Evolutionary conservation across 2,113 vertebrate genomes (phyloP).

Genomic region (Neodon shergylaensis): DNA sequence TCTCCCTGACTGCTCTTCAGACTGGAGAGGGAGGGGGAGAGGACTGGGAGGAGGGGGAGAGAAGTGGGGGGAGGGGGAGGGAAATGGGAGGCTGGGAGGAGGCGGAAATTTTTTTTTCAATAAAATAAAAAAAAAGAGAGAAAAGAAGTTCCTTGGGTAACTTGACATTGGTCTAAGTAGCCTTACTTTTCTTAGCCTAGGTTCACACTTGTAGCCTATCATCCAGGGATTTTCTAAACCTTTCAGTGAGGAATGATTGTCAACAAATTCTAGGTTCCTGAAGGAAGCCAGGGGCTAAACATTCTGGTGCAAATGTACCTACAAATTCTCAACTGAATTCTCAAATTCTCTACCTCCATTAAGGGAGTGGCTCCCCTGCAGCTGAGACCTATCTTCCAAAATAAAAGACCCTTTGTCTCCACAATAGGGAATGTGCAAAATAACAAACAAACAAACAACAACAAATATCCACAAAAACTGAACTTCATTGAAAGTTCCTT

Average conservation of each 20-base stretch:
- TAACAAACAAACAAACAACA: not conserved
- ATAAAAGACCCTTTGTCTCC: not conserved
- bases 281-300: not conserved
- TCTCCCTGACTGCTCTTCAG: no score
- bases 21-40: no score
- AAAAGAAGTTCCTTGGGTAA: constrained; percentile 26
- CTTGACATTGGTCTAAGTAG: not conserved
- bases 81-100: no score
- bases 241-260: not conserved
- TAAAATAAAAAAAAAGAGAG: no score
- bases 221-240: not conserved
- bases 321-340: no score
- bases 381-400: not conserved
- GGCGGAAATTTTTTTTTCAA: no score
- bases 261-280: not conserved
- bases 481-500: not conserved
- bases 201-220: not conserved
- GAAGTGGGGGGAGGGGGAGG: no score
- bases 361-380: not conserved
- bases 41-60: no score
- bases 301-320: not conserved
- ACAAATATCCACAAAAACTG: not conserved
- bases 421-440: not conserved
- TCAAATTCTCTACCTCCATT: not conserved
- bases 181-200: not conserved